Percentiles rank a stretch among this genome's conserved stretches.
Evolutionary conservation across 2,113 vertebrate genomes (phyloP).

Genomic region (Menidia beryllina): DNA sequence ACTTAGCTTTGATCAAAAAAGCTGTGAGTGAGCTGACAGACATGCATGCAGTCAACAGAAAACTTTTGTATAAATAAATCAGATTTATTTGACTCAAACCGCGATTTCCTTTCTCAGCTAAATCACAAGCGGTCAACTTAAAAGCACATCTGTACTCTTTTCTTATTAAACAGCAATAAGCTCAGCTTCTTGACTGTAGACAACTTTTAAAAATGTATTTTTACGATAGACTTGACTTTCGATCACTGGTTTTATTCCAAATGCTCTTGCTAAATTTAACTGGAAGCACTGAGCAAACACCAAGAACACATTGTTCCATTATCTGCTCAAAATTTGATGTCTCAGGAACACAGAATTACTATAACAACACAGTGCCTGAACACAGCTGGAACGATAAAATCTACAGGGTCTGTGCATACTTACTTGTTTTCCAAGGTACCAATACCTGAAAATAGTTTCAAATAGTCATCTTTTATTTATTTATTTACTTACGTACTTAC

Average conservation of each 20-base stretch:
- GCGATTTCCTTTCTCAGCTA: neutral
- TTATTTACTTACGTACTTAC: no score
- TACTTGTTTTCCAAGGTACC: neutral
- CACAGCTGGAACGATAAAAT: neutral
- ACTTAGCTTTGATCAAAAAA: conserved; percentile 3
- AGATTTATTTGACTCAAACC: neutral
- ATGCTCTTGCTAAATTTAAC: neutral
- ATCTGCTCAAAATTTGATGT: neutral
- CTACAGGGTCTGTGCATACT: neutral
- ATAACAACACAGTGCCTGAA: neutral
- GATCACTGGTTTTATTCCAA: neutral
- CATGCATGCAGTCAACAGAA: neutral
- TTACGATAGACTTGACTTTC: neutral
- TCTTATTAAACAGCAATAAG: neutral
- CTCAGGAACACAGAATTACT: neutral
- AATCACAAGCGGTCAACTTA: neutral
- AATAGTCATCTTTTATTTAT: neutral
- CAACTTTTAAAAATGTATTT: neutral
- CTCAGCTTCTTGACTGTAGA: neutral
- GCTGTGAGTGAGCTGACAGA: neutral
- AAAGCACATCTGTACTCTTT: neutral
- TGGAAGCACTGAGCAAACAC: neutral
- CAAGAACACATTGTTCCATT: neutral
- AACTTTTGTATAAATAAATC: neutral
- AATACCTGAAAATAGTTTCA: conserved; percentile 1